phyloP scores from a whole-genome alignment of 2,888 invertebrate species.

The Eupithecia subumbrata region DNA sequence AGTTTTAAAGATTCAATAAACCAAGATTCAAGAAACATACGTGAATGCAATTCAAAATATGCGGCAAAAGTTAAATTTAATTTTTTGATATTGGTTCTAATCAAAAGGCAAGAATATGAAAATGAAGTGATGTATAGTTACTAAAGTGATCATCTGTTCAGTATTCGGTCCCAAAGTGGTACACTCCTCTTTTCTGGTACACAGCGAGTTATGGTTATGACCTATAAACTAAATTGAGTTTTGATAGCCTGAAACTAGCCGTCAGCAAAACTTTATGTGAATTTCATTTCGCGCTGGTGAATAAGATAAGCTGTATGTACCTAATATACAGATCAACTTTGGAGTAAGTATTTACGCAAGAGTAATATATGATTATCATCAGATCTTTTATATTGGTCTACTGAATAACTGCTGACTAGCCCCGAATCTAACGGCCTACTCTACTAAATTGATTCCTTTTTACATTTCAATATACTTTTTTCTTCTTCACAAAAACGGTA shows the following conservation, averaged over 20 bases:
- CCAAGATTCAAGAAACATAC: neutral
- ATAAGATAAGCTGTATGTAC: neutral
- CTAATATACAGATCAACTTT: neutral
- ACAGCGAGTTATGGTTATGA: constrained; percentile 13
- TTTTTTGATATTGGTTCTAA: no score
- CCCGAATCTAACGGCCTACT: constrained; percentile 1
- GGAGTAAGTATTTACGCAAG: neutral
- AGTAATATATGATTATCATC: neutral
- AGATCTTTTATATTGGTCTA: neutral
- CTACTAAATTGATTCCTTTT: constrained; percentile 10
- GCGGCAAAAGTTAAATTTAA: neutral
- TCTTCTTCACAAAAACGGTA: constrained; percentile 12
- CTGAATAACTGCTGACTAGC: constrained; percentile 3
- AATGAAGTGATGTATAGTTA: neutral
- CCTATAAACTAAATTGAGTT: constrained; percentile 19
- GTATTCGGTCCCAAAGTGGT: neutral
- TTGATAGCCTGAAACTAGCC: constrained; percentile 18
- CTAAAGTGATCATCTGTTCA: neutral
- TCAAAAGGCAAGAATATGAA: neutral
- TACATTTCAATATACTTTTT: constrained; percentile 12
- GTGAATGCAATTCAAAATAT: neutral
- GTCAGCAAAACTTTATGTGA: constrained; percentile 25
- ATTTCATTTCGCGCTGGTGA: constrained; percentile 5
- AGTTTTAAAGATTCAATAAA: neutral
- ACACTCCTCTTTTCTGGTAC: constrained; percentile 8